Conservation (phyloP, 2,113 vertebrate species). For the Orientallactaga bullata region DNA sequence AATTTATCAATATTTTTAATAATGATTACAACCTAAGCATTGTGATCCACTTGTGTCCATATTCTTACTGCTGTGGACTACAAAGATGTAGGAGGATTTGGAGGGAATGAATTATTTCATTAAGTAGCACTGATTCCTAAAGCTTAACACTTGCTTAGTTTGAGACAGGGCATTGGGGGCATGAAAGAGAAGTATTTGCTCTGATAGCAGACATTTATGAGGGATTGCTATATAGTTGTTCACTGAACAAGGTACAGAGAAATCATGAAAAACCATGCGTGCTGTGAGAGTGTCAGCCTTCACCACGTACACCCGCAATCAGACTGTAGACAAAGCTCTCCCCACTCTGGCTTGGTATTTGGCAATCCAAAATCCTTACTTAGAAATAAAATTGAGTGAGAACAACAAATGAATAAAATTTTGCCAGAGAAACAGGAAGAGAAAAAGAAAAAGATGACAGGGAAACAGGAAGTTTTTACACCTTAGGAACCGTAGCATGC, state of each 20-base stretch:
- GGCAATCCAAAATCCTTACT: not conserved
- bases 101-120: not conserved
- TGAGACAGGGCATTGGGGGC: not conserved
- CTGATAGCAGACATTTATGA: not conserved
- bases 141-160: not conserved
- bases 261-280: not conserved
- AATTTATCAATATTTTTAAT: not conserved
- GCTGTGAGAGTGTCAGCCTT: fast-evolving
- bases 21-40: not conserved
- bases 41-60: not conserved
- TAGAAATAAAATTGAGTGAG: not conserved
- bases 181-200: not conserved
- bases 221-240: not conserved
- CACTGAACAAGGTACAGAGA: not conserved
- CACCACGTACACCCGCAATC: fast-evolving
- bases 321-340: not conserved
- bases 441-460: not conserved
- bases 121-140: not conserved
- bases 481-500: too few relatives aligned
- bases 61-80: not conserved
- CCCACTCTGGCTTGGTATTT: not conserved
- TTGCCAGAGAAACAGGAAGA: not conserved
- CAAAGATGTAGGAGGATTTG: not conserved
- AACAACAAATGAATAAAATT: not conserved
- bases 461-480: not conserved